These are phyloP conservation scores for Drosophila leontia DNA, from an alignment of 1,140 invertebrate species.

Conservation along the genomic window DNA sequence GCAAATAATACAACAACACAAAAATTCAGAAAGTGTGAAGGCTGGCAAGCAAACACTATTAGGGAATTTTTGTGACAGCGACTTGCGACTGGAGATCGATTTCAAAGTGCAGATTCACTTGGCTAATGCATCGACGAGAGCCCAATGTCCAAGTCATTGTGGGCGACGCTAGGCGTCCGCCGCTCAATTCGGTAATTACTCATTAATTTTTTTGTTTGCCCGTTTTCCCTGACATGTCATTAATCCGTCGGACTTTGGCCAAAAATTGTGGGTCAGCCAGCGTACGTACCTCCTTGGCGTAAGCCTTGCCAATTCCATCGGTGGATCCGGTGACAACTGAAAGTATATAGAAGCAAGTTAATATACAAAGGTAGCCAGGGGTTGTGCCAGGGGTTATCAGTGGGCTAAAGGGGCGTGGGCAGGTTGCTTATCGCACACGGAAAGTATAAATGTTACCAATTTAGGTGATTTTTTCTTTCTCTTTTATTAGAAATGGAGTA, in stretches of 20 bases:
- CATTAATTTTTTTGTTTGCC: slow-evolving; percentile 34
- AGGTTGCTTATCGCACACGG: slow-evolving; percentile 45
- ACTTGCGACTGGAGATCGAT: slow-evolving; percentile 37
- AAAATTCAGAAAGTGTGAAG: slow-evolving; percentile 16
- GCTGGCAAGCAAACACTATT: slow-evolving; percentile 48
- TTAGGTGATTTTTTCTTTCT: neutral
- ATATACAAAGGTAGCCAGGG: slow-evolving; percentile 18
- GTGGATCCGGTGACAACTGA: slow-evolving; percentile 95
- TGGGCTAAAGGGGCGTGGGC: neutral
- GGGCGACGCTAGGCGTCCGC: slow-evolving; percentile 3
- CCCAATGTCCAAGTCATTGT: slow-evolving; percentile 50
- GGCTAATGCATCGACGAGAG: slow-evolving; percentile 26
- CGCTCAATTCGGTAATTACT: slow-evolving; percentile 27
- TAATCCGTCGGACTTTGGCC: slow-evolving; percentile 17
- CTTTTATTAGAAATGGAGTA: neutral
- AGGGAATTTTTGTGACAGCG: slow-evolving; percentile 40
- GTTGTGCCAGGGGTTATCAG: slow-evolving; percentile 16
- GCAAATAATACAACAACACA: neutral
- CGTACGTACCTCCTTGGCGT: slow-evolving; percentile 89
- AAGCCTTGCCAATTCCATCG: slow-evolving; percentile 97
- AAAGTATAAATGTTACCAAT: neutral
- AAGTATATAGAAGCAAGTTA: slow-evolving; percentile 83
- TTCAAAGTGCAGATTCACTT: slow-evolving; percentile 56
- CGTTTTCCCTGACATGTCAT: slow-evolving; percentile 24
- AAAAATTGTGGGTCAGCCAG: slow-evolving; percentile 5